Evolutionary conservation across 2,797 vertebrate genomes (phyloP).

Genomic region (Phalanger gymnotis): DNA sequence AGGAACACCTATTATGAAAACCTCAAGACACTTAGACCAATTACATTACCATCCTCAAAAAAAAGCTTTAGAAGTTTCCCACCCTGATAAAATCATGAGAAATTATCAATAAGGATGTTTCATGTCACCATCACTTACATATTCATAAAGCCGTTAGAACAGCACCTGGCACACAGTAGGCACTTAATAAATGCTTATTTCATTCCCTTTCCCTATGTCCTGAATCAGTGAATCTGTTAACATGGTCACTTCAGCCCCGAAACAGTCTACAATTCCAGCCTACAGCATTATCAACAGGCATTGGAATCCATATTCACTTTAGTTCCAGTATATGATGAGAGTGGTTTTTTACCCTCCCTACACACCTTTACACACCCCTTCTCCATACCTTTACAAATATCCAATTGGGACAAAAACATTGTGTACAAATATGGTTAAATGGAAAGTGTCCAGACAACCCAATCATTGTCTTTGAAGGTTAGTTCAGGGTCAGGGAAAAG

Average conservation of each 20-base stretch:
- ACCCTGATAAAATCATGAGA: neutral
- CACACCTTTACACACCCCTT: neutral
- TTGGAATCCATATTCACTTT: neutral
- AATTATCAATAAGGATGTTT: neutral
- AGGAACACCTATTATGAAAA: neutral
- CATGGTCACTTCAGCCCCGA: neutral
- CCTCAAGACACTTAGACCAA: neutral
- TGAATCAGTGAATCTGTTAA: neutral
- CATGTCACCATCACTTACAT: neutral
- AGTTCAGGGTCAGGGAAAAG: neutral
- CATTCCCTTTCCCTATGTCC: neutral
- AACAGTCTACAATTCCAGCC: neutral
- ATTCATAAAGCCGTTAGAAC: neutral
- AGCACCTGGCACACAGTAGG: neutral
- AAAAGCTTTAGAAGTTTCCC: neutral
- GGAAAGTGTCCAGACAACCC: neutral
- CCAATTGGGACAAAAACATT: neutral
- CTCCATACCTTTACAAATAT: neutral
- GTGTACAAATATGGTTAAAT: neutral
- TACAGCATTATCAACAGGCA: neutral
- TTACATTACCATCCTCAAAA: neutral
- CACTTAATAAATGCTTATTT: neutral
- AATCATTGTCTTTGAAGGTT: neutral
- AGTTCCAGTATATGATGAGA: neutral
- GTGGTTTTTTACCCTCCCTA: neutral